These are phyloP conservation scores for Plumapathes pennacea DNA, from an alignment of 92 coral and sea anemone genomes.

Conservation along the genomic window DNA sequence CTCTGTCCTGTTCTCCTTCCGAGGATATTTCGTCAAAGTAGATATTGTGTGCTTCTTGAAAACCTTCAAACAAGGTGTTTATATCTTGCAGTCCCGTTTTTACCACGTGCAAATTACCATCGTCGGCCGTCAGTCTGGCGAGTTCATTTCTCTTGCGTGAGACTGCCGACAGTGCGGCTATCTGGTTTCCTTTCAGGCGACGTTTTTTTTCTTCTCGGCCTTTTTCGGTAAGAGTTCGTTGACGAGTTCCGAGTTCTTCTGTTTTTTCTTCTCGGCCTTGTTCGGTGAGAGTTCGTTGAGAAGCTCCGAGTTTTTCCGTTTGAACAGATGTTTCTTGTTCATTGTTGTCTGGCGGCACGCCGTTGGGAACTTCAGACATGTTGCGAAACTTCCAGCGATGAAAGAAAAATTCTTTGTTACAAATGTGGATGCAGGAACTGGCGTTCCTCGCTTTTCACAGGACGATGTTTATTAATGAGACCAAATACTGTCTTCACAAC, in stretches of 20 bases:
- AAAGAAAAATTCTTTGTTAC: too few species aligned
- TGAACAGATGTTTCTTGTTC: too few species aligned
- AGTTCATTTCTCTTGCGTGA: slow-evolving; percentile 30
- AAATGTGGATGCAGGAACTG: too few species aligned
- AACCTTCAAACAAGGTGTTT: slow-evolving; percentile 24
- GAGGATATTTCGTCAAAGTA: slow-evolving; percentile 9
- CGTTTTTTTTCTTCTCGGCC: slow-evolving; percentile 11
- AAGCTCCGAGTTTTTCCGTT: too few species aligned
- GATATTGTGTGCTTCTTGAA: slow-evolving; percentile 17
- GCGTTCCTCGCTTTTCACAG: too few species aligned
- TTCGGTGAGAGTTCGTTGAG: too few species aligned
- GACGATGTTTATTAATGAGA: too few species aligned
- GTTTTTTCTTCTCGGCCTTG: too few species aligned
- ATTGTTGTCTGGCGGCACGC: too few species aligned
- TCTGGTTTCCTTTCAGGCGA: slow-evolving; percentile 43
- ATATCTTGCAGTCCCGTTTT: slow-evolving; percentile 27
- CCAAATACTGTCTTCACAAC: too few species aligned
- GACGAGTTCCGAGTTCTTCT: slow-evolving; percentile 7
- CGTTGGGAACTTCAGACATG: too few species aligned
- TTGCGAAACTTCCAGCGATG: too few species aligned
- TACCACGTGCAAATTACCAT: slow-evolving; percentile 28
- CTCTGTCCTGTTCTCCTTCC: slow-evolving; percentile 45
- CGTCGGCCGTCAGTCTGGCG: slow-evolving; percentile 25
- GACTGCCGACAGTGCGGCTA: slow-evolving; percentile 41
- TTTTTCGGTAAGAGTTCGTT: slow-evolving; percentile 5